These are phyloP conservation scores for Cylas formicarius DNA, from an alignment of 1,140 invertebrate genomes.

Conservation along the genomic window DNA sequence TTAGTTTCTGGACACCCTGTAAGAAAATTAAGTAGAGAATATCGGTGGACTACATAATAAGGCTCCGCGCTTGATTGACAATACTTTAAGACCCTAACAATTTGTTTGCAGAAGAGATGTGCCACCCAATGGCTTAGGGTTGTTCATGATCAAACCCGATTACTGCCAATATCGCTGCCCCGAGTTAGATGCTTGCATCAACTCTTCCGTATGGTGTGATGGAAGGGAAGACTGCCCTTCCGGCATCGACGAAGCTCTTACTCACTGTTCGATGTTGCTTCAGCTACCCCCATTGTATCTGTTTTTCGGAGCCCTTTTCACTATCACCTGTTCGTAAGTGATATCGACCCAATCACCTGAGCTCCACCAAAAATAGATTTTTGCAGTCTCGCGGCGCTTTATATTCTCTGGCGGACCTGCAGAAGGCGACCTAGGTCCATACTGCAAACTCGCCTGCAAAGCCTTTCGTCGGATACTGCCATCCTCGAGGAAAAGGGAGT, in stretches of 20 bases:
- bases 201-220: constrained; percentile 82
- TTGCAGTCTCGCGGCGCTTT: constrained; percentile 23
- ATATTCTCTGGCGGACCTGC: constrained; percentile 50
- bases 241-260: constrained; percentile 76
- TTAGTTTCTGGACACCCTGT: no score
- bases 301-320: constrained; percentile 45
- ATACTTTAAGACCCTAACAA: not conserved
- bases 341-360: not conserved
- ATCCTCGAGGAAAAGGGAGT: constrained; percentile 78
- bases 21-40: no score
- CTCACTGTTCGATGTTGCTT: constrained; percentile 68
- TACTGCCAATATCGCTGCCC: constrained; percentile 76
- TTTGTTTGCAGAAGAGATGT: constrained; percentile 31
- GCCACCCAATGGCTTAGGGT: constrained; percentile 38
- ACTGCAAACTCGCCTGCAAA: constrained; percentile 67
- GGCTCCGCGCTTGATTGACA: not conserved
- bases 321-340: constrained; percentile 25
- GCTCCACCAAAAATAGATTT: constrained; percentile 4
- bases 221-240: constrained; percentile 78
- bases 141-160: constrained; percentile 52
- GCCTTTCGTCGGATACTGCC: constrained; percentile 65
- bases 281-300: constrained; percentile 67
- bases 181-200: constrained; percentile 81
- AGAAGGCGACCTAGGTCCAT: constrained; percentile 57
- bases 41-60: no score